Evolutionary conservation across 2,797 vertebrate species (phyloP), one percentile per base, ranked within the genome.

Genomic region (Yasuhikotakia modesta): DNA sequence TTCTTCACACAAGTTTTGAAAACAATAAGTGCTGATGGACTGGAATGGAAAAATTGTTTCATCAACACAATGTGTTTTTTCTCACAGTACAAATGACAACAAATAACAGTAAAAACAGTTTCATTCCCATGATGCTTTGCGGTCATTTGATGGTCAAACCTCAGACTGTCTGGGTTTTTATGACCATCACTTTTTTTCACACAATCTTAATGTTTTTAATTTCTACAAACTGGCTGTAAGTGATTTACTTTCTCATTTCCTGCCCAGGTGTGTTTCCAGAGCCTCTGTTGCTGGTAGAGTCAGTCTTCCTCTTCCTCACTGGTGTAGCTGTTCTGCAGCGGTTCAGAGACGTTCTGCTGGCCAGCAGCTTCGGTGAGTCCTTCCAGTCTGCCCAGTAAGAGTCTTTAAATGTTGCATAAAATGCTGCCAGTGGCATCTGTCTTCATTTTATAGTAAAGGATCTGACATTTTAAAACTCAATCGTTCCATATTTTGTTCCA

Each of bases 281-380:
- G 90, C 98, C 97, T 0, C 90, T 99, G 61, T 91, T 99, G 4
- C 93, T 99, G 86, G 98, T 97, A 8, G 98, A 98, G 89, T 97
- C 96, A 30, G 99, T 97, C 4, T 99, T 99, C 81, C 97, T 97
- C 0, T 99, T 99, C 88, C 98, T 97, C 74, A 99, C 99, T 55
- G 97, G 97, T n/a, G 96, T 99, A 75, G 96, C 98, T 80, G 98
- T 99, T 86, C 88, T 99, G 79, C 97, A 99, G 80, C 98, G 99
- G 80, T 93, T 99, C 39, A 92, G 97, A 43, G 97, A 97, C 85
- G 93, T 97, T 16, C 95, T 99, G 81, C 86, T 99, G 89, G 95
- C 96, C 57, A 99, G 98, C 67, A 97, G 97, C 85, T 99, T 99
- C 91, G 99, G 99, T 63, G 98, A 99, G 86, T 99, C 70, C 99